These are phyloP conservation scores for Halcyon senegalensis DNA, from an alignment of 2,113 vertebrate genomes.

Conservation along the genomic window DNA sequence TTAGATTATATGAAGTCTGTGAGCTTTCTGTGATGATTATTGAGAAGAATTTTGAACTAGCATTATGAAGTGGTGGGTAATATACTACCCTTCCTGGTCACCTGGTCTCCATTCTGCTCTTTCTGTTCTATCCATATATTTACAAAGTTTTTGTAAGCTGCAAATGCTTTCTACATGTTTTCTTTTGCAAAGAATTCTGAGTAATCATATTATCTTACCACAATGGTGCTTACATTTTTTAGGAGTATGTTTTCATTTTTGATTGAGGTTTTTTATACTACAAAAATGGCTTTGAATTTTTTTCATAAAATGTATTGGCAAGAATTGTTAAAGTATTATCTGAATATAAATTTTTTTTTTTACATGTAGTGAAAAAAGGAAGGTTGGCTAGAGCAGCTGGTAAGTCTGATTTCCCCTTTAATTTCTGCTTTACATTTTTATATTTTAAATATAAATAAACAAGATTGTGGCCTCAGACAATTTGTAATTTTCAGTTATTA, in stretches of 20 bases:
- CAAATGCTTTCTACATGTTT: neutral
- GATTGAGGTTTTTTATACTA: neutral
- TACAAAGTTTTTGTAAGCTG: neutral
- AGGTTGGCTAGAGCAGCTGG: conserved; percentile 57
- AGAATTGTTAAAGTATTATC: neutral
- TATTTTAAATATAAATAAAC: neutral
- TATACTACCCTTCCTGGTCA: neutral
- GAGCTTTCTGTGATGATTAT: neutral
- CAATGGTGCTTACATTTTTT: neutral
- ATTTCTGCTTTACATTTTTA: neutral
- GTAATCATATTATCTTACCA: neutral
- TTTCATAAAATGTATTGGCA: neutral
- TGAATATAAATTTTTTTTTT: neutral
- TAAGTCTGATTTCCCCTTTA: conserved; percentile 30
- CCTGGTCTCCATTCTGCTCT: neutral
- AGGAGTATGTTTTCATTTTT: neutral
- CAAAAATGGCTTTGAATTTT: neutral
- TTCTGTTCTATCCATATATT: neutral
- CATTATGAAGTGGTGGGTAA: neutral
- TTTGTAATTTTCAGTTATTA: neutral
- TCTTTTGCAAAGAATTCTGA: neutral
- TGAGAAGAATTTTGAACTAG: neutral
- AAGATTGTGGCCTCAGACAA: neutral
- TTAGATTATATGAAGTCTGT: neutral
- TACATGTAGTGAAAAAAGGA: conserved; percentile 65